phyloP scores from a whole-genome alignment of 2,113 vertebrate species.

The Epinephelus lanceolatus region DNA sequence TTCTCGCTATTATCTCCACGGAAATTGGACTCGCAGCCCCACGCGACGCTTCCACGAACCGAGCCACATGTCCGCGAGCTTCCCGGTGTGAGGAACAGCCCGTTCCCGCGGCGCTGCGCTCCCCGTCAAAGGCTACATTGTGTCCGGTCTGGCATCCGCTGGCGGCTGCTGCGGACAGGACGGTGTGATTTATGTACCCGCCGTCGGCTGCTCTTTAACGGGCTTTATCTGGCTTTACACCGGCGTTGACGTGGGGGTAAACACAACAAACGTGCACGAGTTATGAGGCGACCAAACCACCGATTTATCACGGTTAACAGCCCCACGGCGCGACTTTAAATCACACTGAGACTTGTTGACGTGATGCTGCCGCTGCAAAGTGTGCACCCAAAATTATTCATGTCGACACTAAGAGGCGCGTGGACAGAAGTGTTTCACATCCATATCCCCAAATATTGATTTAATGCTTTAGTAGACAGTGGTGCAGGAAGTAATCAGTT shows the following conservation, averaged over 20 bases:
- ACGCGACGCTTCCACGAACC: background rate
- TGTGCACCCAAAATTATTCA: background rate
- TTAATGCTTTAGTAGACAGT: background rate
- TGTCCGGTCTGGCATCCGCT: slow-evolving; percentile 67
- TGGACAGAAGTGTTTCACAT: background rate
- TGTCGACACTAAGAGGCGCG: background rate
- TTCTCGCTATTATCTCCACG: background rate
- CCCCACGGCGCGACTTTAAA: background rate
- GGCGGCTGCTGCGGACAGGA: slow-evolving; percentile 66
- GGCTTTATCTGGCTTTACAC: slow-evolving; percentile 3
- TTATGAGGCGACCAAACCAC: background rate
- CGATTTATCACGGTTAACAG: fast-evolving
- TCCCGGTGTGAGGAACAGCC: slow-evolving; percentile 42
- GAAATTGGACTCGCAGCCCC: background rate
- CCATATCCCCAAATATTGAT: background rate
- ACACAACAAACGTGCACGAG: background rate
- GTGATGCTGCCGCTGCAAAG: background rate
- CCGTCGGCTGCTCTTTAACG: background rate
- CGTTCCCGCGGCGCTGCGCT: slow-evolving; percentile 33
- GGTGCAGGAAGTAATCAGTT: background rate
- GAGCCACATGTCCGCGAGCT: background rate
- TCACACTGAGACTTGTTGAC: background rate
- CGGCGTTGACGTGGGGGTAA: background rate
- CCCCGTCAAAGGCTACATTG: slow-evolving; percentile 78
- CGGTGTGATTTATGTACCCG: slow-evolving; percentile 34